Base-by-base conservation (phyloP, 2,113 vertebrate genomes). In the Pangasianodon gigas region DNA sequence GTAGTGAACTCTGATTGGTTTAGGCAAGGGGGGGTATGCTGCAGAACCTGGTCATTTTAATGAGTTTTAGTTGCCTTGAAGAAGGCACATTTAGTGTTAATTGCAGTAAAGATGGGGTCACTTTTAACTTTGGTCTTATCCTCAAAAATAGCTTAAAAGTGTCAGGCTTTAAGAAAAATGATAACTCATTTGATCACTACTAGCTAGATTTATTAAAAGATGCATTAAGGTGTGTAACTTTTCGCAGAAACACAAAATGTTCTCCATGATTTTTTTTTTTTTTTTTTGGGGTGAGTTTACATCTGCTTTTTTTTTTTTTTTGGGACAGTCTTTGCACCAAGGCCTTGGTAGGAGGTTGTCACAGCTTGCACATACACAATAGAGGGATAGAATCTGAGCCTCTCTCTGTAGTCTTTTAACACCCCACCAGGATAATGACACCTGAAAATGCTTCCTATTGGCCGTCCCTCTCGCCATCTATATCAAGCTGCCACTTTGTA, bases 31-130 rank as follows among this genome's bases (percentile, higher is more conserved):
- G 91, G 93, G 91, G 92, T 89, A 67, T 90, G 89, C 92, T 90
- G 89, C 77, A 92, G 91, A 94, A 93, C 88, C 91, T 95, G 95
- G 95, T 95, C 95, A 95, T 95, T 93, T 95, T 95, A 95, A 95
- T 95, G 95, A 94, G 93, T 92, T 93, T 92, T 88, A 90, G 89
- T 91, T 93, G 90, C 89, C 91, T 93, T 91, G 69, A 92, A 94
- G 92, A 94, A 92, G 93, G 85, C 93, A 89, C 56, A 80, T 90
- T 89, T 89, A 91, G 89, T 91, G 92, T 94, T 94, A 95, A 95
- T 95, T 95, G 94, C 93, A 91, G 92, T 85, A 92, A 88, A 88
- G 91, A 95, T 93, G 90, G 88, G 95, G 95, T 95, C 94, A 94
- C 92, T 54, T 69, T 93, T 92, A 89, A 91, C 88, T 90, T 89